Evolutionary conservation across 2,888 invertebrate genomes (phyloP).

Genomic region (Eulithis testata): DNA sequence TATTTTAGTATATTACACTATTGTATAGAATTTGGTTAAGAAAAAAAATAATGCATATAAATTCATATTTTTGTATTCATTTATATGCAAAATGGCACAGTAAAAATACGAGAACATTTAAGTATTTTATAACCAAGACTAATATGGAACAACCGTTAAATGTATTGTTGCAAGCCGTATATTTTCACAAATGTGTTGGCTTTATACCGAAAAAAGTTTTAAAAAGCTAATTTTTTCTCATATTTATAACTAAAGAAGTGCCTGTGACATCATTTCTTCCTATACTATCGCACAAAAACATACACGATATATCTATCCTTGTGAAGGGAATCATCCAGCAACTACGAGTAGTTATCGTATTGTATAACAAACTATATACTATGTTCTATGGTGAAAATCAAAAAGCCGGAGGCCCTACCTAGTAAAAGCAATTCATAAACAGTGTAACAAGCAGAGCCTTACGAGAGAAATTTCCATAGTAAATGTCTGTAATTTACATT

Average conservation of each 20-base stretch:
- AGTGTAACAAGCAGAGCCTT: slow-evolving; percentile 35
- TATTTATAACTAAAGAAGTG: too few species aligned
- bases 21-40: neutral
- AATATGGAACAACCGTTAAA: neutral
- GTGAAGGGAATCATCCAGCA: too few species aligned
- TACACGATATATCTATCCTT: too few species aligned
- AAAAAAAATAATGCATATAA: neutral
- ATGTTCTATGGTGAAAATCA: neutral
- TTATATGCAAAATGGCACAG: slow-evolving; percentile 2
- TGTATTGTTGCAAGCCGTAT: neutral
- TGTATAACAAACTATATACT: neutral
- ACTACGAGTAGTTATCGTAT: too few species aligned
- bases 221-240: neutral
- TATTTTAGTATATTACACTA: too few species aligned
- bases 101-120: slow-evolving; percentile 6
- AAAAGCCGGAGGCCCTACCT: slow-evolving; percentile 11
- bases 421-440: slow-evolving; percentile 21
- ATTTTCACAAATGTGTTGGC: neutral
- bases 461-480: slow-evolving; percentile 37
- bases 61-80: neutral
- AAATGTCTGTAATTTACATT: slow-evolving; percentile 39
- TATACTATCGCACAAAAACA: too few species aligned
- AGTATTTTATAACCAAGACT: slow-evolving; percentile 8
- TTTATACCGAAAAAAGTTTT: neutral
- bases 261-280: too few species aligned